Evolutionary conservation across 2,888 invertebrate genomes (phyloP).

Genomic region (Callyntrura sp.): DNA sequence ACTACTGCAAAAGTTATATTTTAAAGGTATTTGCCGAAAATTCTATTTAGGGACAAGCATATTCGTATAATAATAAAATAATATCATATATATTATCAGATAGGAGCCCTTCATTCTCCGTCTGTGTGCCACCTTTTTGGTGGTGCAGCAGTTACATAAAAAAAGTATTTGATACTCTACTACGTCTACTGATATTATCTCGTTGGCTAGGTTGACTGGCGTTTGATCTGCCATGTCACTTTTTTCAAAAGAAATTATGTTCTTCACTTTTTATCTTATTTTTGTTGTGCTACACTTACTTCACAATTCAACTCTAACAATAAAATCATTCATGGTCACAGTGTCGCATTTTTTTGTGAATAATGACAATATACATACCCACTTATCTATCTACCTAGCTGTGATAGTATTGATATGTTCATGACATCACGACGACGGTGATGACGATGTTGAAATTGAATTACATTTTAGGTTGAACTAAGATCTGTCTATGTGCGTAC

Average conservation of each 20-base stretch:
- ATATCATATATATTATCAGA: no score
- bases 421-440: not conserved
- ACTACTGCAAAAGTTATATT: no score
- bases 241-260: constrained; percentile 42
- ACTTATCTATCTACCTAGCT: not conserved
- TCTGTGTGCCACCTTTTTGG: no score
- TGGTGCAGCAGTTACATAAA: not conserved
- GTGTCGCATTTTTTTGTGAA: constrained; percentile 38
- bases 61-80: no score
- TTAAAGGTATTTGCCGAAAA: no score
- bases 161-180: not conserved
- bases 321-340: constrained; percentile 68
- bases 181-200: constrained; percentile 9
- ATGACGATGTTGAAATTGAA: constrained; percentile 34
- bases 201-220: constrained; percentile 40
- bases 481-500: not conserved
- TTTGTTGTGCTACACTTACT: constrained; percentile 18
- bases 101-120: no score
- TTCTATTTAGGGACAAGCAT: no score
- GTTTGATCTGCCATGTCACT: constrained; percentile 36
- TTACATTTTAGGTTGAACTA: constrained; percentile 2
- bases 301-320: constrained; percentile 12
- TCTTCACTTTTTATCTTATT: not conserved
- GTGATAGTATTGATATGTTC: constrained; percentile 12
- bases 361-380: not conserved